phyloP scores from a whole-genome alignment of 2,113 vertebrate genomes.

The Archocentrus centrarchus region DNA sequence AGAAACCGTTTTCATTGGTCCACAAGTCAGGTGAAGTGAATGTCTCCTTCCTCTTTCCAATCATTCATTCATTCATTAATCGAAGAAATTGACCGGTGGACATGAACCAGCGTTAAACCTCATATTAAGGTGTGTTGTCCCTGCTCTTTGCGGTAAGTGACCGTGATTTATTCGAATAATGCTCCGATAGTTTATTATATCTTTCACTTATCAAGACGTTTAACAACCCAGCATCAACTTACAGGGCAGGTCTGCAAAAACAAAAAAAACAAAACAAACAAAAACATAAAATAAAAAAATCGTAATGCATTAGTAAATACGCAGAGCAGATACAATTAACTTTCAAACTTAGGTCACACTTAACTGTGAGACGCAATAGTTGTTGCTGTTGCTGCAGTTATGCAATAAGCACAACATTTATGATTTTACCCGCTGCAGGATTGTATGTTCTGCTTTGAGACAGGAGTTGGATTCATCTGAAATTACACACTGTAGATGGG shows the following conservation, averaged over 20 bases:
- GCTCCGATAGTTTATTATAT: background rate
- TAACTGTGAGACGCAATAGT: background rate
- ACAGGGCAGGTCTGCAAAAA: background rate
- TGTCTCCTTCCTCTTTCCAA: background rate
- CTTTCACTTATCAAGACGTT: background rate
- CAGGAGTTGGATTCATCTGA: background rate
- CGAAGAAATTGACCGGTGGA: background rate
- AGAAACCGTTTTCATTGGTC: background rate
- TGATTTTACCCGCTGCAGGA: background rate
- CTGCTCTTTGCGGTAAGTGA: background rate
- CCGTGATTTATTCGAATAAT: background rate
- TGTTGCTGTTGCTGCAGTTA: background rate
- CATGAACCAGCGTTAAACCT: background rate
- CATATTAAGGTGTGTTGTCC: background rate
- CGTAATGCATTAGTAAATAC: background rate
- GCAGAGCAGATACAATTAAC: background rate
- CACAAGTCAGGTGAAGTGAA: fast-evolving
- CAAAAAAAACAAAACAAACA: background rate
- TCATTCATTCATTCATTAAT: background rate
- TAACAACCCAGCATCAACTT: background rate
- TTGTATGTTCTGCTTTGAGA: background rate
- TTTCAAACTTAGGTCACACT: background rate
- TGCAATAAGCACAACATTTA: too few species aligned
- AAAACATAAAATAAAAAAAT: background rate
- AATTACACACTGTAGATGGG: background rate